Evolutionary conservation across 2,888 invertebrate genomes (phyloP).

Genomic region (Sthenelais limicola): DNA sequence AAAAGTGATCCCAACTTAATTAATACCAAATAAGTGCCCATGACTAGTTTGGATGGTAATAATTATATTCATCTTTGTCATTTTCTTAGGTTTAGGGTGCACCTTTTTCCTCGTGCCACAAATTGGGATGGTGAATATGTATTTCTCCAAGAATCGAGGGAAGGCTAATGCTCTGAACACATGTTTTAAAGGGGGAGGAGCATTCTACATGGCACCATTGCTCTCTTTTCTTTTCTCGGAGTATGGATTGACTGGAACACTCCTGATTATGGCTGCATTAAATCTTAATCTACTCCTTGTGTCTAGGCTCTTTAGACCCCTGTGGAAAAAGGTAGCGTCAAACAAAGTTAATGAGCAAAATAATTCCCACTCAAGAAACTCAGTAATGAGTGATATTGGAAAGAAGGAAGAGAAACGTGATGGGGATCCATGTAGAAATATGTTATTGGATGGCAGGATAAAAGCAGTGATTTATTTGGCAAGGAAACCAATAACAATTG

Average conservation of each 20-base stretch:
- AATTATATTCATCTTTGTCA: no score
- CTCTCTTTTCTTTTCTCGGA: neutral
- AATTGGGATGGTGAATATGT: neutral
- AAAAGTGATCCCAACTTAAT: no score
- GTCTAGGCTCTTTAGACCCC: neutral
- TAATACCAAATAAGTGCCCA: no score
- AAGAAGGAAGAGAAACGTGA: no score
- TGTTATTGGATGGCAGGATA: no score
- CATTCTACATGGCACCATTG: constrained; percentile 5
- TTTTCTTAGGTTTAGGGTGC: no score
- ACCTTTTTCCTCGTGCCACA: constrained; percentile 5
- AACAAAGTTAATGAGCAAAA: neutral
- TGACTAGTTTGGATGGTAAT: no score
- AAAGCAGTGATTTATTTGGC: no score
- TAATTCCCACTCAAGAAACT: neutral
- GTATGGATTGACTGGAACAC: neutral
- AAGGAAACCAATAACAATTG: no score
- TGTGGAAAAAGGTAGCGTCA: neutral
- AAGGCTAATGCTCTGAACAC: constrained; percentile 15
- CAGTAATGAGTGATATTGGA: neutral
- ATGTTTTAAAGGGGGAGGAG: constrained; percentile 3
- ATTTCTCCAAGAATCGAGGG: constrained; percentile 14
- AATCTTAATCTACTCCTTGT: neutral
- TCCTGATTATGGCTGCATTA: neutral
- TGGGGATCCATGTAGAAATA: neutral